Evolutionary conservation across 2,113 vertebrate genomes (phyloP).

Genomic region (Pelobates fuscus): DNA sequence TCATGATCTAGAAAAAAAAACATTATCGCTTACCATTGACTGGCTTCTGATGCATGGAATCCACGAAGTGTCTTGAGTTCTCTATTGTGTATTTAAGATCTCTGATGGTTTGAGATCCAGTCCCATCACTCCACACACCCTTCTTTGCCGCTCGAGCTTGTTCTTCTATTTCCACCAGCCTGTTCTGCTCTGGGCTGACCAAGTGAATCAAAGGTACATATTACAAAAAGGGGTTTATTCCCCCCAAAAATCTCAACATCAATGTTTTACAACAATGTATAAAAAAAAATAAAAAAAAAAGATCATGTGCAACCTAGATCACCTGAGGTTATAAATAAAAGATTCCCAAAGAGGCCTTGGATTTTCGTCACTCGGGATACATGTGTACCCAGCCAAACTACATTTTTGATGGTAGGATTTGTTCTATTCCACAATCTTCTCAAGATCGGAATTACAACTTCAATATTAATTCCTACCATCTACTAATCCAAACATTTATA

Average conservation of each 20-base stretch:
- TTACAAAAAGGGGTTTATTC: background rate
- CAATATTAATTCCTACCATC: background rate
- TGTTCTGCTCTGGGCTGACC: constrained; percentile 85
- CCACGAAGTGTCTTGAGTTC: constrained; percentile 92
- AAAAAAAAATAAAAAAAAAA: background rate
- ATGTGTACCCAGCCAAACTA: too few relatives aligned
- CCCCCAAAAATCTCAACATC: too few relatives aligned
- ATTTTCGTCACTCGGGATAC: too few relatives aligned
- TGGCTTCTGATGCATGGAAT: constrained; percentile 94
- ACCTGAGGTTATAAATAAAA: too few relatives aligned
- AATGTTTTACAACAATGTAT: background rate
- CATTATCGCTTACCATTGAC: constrained; percentile 94
- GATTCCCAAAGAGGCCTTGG: too few relatives aligned
- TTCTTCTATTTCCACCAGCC: constrained; percentile 90
- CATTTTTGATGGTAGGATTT: too few relatives aligned
- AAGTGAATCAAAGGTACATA: background rate
- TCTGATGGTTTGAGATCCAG: constrained; percentile 81
- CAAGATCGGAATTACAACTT: too few relatives aligned
- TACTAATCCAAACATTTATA: background rate
- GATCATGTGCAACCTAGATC: too few relatives aligned
- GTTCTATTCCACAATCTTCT: too few relatives aligned
- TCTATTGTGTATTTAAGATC: constrained; percentile 94
- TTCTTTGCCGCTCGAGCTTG: constrained; percentile 85
- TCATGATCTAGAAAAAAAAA: too few relatives aligned
- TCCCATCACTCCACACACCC: constrained; percentile 90